Evolutionary conservation across 1,140 invertebrate species (phyloP).

Genomic region (Pseudobourletiella spinata): DNA sequence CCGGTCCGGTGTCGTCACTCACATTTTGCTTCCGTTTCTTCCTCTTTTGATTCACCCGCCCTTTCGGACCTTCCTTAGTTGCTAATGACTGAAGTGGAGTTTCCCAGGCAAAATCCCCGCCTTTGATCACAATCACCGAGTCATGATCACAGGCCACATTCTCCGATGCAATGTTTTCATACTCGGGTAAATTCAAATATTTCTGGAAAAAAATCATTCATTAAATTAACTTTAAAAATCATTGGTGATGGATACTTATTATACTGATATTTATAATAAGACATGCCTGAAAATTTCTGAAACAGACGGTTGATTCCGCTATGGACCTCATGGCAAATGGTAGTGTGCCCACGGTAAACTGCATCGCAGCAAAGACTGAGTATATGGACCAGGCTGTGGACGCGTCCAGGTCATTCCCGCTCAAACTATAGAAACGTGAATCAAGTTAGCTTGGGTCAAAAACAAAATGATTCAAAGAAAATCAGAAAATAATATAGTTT

Average conservation of each 20-base stretch:
- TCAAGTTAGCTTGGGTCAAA: too few species aligned
- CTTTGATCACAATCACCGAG: conserved; percentile 30
- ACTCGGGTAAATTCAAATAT: conserved; percentile 32
- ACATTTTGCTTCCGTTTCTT: neutral
- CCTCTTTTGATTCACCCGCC: neutral
- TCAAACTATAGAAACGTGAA: conserved; percentile 25
- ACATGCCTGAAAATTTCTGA: conserved; percentile 34
- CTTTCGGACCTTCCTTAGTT: neutral
- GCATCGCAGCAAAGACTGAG: conserved; percentile 36
- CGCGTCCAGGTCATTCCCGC: conserved; percentile 31
- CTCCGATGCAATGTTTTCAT: conserved; percentile 23
- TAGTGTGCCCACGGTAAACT: conserved; percentile 36
- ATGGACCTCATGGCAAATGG: conserved; percentile 35
- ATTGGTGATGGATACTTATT: too few species aligned
- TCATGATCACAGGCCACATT: conserved; percentile 18
- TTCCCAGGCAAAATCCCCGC: conserved; percentile 35
- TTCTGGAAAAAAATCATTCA: too few species aligned
- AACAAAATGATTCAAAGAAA: neutral
- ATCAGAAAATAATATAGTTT: too few species aligned
- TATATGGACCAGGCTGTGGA: conserved; percentile 35
- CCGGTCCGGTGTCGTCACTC: neutral
- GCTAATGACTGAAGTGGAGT: neutral
- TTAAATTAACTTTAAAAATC: too few species aligned
- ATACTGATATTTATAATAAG: too few species aligned
- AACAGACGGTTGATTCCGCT: conserved; percentile 34